Conservation (phyloP, 35 echinoderm and acorn worm species). For the Anneissia japonica region DNA sequence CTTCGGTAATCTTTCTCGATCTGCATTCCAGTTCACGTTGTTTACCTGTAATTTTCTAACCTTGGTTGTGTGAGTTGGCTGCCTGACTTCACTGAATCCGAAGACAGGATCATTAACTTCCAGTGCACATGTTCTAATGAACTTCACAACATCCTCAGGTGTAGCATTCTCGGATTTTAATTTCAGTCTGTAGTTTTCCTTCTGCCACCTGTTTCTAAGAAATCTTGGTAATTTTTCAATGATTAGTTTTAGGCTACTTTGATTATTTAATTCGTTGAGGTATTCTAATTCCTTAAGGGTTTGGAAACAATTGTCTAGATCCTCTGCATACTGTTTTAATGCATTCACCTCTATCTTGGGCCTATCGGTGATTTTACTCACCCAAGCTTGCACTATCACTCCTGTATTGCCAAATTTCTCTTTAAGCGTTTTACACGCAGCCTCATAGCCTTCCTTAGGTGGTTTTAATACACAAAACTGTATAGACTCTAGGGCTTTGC, state of each 20-base stretch:
- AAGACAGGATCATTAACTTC: conserved; percentile 34
- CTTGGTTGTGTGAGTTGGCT: background rate
- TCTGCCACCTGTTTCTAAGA: conserved; percentile 8
- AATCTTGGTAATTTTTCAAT: conserved; percentile 4
- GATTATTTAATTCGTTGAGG: conserved; percentile 31
- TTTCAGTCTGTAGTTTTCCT: conserved; percentile 2
- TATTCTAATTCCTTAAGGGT: too few relatives aligned
- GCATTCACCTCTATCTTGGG: too few relatives aligned
- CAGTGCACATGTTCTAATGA: background rate
- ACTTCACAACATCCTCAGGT: background rate
- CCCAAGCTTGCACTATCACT: conserved; percentile 4
- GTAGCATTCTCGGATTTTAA: background rate
- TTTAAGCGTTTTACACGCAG: conserved; percentile 6
- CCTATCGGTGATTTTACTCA: too few relatives aligned
- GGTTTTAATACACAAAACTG: conserved; percentile 27
- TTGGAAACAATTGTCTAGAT: too few relatives aligned
- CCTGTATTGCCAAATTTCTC: conserved; percentile 20
- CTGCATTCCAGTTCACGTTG: background rate
- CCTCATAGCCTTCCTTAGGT: conserved; percentile 14
- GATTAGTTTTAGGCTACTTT: background rate
- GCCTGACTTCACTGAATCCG: too few relatives aligned
- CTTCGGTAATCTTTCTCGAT: background rate
- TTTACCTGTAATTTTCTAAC: background rate
- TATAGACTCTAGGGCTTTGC: conserved; percentile 5
- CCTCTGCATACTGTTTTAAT: too few relatives aligned